Percentiles rank a stretch among this genome's conserved stretches.
Evolutionary conservation across 2,888 invertebrate genomes (phyloP).

Genomic region (Leucoma salicis): DNA sequence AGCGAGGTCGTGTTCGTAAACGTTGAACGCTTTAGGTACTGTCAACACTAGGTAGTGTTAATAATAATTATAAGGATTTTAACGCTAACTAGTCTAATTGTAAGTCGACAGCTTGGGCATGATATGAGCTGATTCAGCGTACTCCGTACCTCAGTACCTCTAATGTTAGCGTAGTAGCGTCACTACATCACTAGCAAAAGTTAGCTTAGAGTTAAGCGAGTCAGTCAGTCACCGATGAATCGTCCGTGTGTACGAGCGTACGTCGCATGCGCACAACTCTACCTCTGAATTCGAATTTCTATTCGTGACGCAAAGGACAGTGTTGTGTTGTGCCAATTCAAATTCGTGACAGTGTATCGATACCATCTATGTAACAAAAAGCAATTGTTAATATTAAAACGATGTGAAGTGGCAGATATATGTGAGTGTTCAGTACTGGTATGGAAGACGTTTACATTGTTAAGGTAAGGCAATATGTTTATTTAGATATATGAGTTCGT

Average conservation of each 20-base stretch:
- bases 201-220: constrained; percentile 23
- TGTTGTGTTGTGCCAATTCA: constrained; percentile 50
- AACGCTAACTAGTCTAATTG: constrained; percentile 66
- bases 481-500: constrained; percentile 39
- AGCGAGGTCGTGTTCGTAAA: constrained; percentile 31
- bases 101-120: constrained; percentile 51
- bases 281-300: constrained; percentile 45
- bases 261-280: constrained; percentile 45
- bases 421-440: constrained; percentile 59
- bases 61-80: constrained; percentile 11
- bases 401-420: constrained; percentile 54
- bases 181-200: neutral
- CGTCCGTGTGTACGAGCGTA: constrained; percentile 48
- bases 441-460: constrained; percentile 57
- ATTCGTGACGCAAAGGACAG: constrained; percentile 52
- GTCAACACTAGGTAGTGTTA: constrained; percentile 21
- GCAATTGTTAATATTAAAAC: constrained; percentile 35
- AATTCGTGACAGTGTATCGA: constrained; percentile 45
- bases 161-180: neutral
- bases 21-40: constrained; percentile 17
- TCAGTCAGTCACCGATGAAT: constrained; percentile 62
- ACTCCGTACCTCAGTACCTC: constrained; percentile 14
- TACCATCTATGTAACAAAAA: constrained; percentile 41
- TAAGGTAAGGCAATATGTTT: constrained; percentile 58
- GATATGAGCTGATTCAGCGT: constrained; percentile 38